These are phyloP conservation scores for Coilia nasus DNA, from an alignment of 2,797 vertebrate species.

Conservation along the genomic window DNA sequence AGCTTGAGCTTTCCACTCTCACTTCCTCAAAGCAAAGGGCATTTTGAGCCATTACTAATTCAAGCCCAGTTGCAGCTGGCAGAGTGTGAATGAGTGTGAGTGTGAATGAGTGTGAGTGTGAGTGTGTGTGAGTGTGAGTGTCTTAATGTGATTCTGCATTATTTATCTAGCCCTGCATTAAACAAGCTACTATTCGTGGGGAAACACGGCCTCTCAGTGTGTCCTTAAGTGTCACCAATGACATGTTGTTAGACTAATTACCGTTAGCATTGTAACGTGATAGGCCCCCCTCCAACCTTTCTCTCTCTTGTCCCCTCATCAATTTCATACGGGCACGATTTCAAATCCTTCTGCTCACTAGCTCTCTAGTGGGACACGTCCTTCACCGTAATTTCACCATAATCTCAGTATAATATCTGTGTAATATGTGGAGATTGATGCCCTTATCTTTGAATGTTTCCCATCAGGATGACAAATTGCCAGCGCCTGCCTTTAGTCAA, in stretches of 20 bases:
- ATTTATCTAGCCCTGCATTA: slow-evolving; percentile 61
- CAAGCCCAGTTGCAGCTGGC: slow-evolving; percentile 49
- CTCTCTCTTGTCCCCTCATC: neutral
- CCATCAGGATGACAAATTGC: neutral
- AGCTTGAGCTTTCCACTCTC: slow-evolving; percentile 24
- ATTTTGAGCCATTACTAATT: slow-evolving; percentile 59
- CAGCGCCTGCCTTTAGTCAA: neutral
- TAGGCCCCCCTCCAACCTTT: slow-evolving; percentile 44
- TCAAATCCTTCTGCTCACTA: slow-evolving; percentile 23
- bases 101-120: too few species aligned
- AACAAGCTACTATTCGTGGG: slow-evolving; percentile 48
- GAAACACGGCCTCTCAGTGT: slow-evolving; percentile 52
- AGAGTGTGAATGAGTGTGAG: slow-evolving; percentile 36
- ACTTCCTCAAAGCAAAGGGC: slow-evolving; percentile 45
- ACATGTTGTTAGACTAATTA: slow-evolving; percentile 58
- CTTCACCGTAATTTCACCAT: neutral
- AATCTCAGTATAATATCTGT: slow-evolving; percentile 28
- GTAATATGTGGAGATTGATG: slow-evolving; percentile 28
- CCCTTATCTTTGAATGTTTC: neutral
- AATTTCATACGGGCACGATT: slow-evolving; percentile 29
- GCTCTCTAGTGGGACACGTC: slow-evolving; percentile 33
- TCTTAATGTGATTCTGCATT: slow-evolving; percentile 60
- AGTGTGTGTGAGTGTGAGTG: slow-evolving; percentile 13
- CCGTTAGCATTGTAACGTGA: slow-evolving; percentile 51
- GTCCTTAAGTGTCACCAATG: slow-evolving; percentile 58